These are phyloP conservation scores for Tokudaia tokunoshimensis DNA, from an alignment of 2,797 vertebrate genomes.

Conservation along the genomic window DNA sequence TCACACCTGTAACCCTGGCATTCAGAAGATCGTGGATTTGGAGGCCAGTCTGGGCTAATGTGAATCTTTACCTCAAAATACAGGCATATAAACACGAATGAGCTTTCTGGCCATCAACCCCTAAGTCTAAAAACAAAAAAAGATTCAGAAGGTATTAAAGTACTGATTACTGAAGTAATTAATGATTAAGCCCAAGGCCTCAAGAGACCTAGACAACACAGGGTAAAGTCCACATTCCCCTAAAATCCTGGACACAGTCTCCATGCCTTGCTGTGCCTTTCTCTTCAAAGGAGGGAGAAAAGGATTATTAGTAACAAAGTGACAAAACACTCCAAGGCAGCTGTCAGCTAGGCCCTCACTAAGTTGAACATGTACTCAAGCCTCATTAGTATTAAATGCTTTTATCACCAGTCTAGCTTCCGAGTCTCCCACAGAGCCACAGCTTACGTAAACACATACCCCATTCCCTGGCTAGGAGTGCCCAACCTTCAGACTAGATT, in stretches of 20 bases:
- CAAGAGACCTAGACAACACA: not conserved
- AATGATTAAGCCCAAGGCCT: not conserved
- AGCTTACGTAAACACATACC: not conserved
- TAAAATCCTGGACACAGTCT: not conserved
- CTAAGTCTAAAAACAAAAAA: conserved; percentile 14
- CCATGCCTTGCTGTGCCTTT: not conserved
- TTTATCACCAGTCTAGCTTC: not conserved
- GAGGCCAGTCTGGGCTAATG: not conserved
- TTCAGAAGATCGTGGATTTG: not conserved
- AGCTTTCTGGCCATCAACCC: not conserved
- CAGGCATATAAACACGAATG: not conserved
- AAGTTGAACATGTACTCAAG: not conserved
- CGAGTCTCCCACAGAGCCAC: not conserved
- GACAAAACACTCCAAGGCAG: not conserved
- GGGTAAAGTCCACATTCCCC: not conserved
- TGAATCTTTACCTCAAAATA: not conserved
- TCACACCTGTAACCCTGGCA: not conserved
- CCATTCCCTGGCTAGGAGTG: not conserved
- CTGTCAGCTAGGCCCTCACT: not conserved
- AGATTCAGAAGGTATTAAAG: not conserved
- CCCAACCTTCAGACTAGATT: not conserved
- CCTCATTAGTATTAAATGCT: not conserved
- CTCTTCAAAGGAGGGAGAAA: not conserved
- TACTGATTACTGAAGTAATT: not conserved
- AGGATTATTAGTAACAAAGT: not conserved